Base-by-base conservation (phyloP, 2,797 vertebrate genomes). In the Oryzias dopingdopingensis region DNA sequence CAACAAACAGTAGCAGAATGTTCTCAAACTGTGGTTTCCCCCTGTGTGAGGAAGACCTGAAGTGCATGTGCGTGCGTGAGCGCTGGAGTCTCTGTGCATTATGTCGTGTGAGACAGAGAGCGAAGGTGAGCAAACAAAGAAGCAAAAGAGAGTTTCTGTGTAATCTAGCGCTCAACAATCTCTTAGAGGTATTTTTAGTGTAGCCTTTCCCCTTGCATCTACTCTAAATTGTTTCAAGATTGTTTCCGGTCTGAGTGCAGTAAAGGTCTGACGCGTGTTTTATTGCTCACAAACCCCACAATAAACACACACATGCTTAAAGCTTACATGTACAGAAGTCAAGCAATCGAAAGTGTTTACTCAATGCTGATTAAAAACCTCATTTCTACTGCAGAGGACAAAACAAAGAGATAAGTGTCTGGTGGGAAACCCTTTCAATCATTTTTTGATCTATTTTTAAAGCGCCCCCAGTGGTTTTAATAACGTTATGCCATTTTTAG, bases 111-210 rank as follows among this genome's bases (percentile, higher is more conserved):
- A 14, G 49, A 13, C 41, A 60, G 29, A 24, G 51, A 47, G 71
- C 0, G 43, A 71, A 70, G 61, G 76, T 64, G 72, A 70, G 66
- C 59, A 79, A 78, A 81, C 76, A 75, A 84, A 74, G 62, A 56
- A 55, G 69, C 71, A 50, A 65, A 41, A 76, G 56, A 71, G 23
- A 65, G 60, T 74, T 72, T 59, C 46, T 68, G 49, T 82, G 74
- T 81, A 77, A 74, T 59, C 0, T 32, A 78, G 67, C n/a, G 42
- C 65, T 64, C 57, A n/a, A 68, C 74, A 76, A 12, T 87, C 59
- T 77, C 74, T 76, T 56, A 6, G 8, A 82, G 60, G 67, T 89
- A 86, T 86, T 88, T 88, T 83, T 89, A 83, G 77, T 59, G 45
- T 85, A 81, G 77, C 67, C 83, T 70, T 78, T 63, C 42, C 60